Evolutionary conservation across 2,888 invertebrate genomes (phyloP).

Genomic region (Punctoribates punctum): DNA sequence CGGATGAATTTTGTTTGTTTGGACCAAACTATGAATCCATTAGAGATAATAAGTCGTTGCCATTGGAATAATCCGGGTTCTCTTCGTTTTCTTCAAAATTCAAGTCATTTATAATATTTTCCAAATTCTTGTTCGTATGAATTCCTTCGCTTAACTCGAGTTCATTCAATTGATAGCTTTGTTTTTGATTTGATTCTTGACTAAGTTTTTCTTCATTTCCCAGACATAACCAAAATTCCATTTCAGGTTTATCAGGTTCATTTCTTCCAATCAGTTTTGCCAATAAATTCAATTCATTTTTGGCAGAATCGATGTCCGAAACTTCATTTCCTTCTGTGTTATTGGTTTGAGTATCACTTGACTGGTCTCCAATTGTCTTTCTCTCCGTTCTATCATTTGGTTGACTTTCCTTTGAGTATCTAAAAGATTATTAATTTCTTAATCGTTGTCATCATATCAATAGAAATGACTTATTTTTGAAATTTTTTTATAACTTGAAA

Average conservation of each 20-base stretch:
- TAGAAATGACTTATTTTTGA: background rate
- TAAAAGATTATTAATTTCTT: background rate
- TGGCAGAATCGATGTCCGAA: background rate
- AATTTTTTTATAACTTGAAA: background rate
- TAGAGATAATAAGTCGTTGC: slow-evolving; percentile 3
- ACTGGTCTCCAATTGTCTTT: background rate
- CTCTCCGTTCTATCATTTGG: slow-evolving; percentile 15
- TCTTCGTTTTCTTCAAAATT: slow-evolving; percentile 25
- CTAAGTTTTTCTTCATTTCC: slow-evolving; percentile 8
- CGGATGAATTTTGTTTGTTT: background rate
- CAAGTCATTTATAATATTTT: slow-evolving; percentile 40
- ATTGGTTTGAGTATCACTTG: background rate
- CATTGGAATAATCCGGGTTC: background rate
- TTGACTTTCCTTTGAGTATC: slow-evolving; percentile 29
- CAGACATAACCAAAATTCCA: slow-evolving; percentile 13
- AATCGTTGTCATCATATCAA: background rate
- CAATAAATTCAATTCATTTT: slow-evolving; percentile 40
- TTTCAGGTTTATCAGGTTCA: background rate
- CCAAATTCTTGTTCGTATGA: slow-evolving; percentile 33
- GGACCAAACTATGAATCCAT: background rate
- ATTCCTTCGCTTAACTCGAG: slow-evolving; percentile 25
- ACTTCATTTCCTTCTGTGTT: background rate
- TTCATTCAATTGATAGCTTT: background rate
- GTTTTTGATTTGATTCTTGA: background rate
- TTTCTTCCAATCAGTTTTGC: slow-evolving; percentile 36